phyloP scores from a whole-genome alignment of 2,113 vertebrate genomes.

The Bos taurus region ARS-UCD2.0 NC_037357.1:4662501-4663000 shows the following conservation, averaged over 20 bases:
- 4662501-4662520: background rate
- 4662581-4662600: slow-evolving; percentile 29
- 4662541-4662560: no score
- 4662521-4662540: background rate
- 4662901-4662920: no score
- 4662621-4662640: slow-evolving; percentile 60
- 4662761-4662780: background rate
- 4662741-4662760: background rate
- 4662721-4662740: background rate
- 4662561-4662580: no score
- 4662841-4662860: no score
- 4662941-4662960: no score
- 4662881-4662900: no score
- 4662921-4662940: no score
- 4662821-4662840: background rate
- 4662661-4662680: slow-evolving; percentile 85
- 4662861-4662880: background rate
- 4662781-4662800: background rate
- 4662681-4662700: slow-evolving; percentile 76
- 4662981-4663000: background rate
- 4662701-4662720: background rate
- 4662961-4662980: no score
- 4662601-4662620: slow-evolving; percentile 35
- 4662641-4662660: slow-evolving; percentile 78
- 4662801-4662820: background rate